Base-by-base conservation (phyloP, 1,140 invertebrate genomes). In the Tetraneura akinire region DNA sequence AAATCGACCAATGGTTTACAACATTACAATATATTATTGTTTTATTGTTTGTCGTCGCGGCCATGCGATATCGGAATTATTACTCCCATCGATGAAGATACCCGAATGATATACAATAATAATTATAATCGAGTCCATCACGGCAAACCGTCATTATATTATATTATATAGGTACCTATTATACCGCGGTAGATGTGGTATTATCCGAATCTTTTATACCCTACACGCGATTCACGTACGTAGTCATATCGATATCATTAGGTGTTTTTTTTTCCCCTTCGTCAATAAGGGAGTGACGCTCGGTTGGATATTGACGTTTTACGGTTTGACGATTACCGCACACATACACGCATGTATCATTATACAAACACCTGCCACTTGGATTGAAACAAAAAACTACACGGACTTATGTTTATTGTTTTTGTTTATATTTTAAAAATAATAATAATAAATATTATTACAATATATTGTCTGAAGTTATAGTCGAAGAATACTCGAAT, bases 1-100 rank as follows among this genome's bases (percentile, higher is more conserved):
- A 3, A 29, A 57, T 76, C 73, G 42, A 76, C 13, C 29, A 21
- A 18, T 16, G 21, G 47, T 71, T n/a, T n/a, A n/a, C n/a, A n/a
- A n/a, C n/a, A 42, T 21, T 70, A 47, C 32, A 37, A 57, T 32
- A 62, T 18, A 18, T 18, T 32, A 62, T 62, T 62, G 60, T 62
- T 62, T 62, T 62, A 62, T 62, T 32, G 29, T n/a, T 62, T 18
- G 8, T 14, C 3, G 23, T 6, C 6, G n/a, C 14, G 32, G 29
- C 14, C 73, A 76, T 76, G 73, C 53, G 51, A 76, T 60, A 37
- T 76, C 42, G 8, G 73, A 76, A 76, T 76, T n/a, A n/a, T n/a
- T 57, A 57, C 53, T 57, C 8, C 32, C 1, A 64, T 16, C 16
- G 14, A 18, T 11, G 71, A 57, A 74, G 32, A 57, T 29, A 42